Evolutionary conservation across 2,797 vertebrate species (phyloP).

Genomic region (Microcaecilia unicolor): DNA sequence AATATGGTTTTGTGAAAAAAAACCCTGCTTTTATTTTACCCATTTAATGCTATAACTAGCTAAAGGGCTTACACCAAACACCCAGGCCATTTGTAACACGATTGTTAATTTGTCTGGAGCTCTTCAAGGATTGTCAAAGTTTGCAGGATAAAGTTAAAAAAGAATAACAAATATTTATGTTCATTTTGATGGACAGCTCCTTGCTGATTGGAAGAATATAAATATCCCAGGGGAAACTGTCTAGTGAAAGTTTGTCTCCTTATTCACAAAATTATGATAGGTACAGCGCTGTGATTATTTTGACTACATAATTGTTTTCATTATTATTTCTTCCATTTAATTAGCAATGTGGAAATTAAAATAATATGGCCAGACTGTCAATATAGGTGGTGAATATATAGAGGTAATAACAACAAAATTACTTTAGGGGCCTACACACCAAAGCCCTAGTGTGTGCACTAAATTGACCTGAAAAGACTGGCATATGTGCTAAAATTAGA

Average conservation of each 20-base stretch:
- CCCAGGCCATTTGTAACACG: constrained; percentile 37
- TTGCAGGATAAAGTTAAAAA: constrained; percentile 31
- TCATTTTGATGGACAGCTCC: constrained; percentile 65
- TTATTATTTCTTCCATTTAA: constrained; percentile 14
- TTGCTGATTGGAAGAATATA: constrained; percentile 62
- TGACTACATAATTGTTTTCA: constrained; percentile 17
- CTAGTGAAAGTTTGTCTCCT: constrained; percentile 60
- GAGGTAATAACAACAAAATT: too few species aligned
- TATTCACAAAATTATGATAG: constrained; percentile 49
- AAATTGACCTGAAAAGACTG: too few species aligned
- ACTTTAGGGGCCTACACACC: too few species aligned
- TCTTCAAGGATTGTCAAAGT: constrained; percentile 36
- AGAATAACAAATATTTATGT: constrained; percentile 42
- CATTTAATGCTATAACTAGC: constrained; percentile 28
- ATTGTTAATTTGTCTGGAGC: constrained; percentile 30
- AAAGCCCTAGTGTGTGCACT: too few species aligned
- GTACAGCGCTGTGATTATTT: constrained; percentile 23
- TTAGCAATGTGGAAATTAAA: constrained; percentile 11
- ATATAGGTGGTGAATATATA: too few species aligned
- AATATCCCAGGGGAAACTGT: constrained; percentile 53
- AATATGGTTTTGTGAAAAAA: background rate
- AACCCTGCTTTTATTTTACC: constrained; percentile 11
- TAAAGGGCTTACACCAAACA: constrained; percentile 18
- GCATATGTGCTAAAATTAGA: too few species aligned
- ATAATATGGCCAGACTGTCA: too few species aligned